Evolutionary conservation across 2,113 vertebrate genomes (phyloP).

Genomic region (Arenaria interpres): DNA sequence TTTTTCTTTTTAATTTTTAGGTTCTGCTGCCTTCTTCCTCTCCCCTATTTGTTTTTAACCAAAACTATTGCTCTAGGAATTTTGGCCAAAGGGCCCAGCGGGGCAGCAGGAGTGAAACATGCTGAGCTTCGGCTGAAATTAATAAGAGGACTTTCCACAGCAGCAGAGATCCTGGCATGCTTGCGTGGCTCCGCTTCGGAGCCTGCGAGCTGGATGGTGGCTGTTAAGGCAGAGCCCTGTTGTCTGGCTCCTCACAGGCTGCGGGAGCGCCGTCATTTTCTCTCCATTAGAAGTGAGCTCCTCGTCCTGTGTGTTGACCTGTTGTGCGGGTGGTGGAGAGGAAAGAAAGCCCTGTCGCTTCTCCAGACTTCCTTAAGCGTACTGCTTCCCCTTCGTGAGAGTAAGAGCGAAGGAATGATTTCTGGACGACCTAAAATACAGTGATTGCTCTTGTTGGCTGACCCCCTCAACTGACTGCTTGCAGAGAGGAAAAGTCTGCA

Average conservation of each 20-base stretch:
- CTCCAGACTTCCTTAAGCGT: not conserved
- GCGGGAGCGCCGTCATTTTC: not conserved
- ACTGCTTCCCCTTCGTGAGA: not conserved
- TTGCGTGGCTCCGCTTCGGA: not conserved
- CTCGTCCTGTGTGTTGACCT: not conserved
- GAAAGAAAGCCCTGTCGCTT: not conserved
- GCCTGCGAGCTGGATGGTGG: not conserved
- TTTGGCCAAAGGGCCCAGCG: not conserved
- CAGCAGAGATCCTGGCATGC: not conserved
- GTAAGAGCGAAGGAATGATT: not conserved
- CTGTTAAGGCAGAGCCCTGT: not conserved
- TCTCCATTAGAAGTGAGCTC: not conserved
- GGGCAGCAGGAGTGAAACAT: not conserved
- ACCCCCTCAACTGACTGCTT: not conserved
- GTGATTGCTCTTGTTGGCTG: not conserved
- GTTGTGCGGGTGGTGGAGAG: not conserved
- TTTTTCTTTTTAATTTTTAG: not conserved
- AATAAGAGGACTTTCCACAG: not conserved
- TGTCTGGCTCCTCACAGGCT: not conserved
- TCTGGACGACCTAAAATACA: not conserved
- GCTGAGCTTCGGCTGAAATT: not conserved
- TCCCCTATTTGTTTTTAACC: not conserved
- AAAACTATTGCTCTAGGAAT: not conserved
- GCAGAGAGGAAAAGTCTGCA: not conserved
- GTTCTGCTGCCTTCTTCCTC: not conserved